Conservation (phyloP, 1,140 invertebrate genomes). For the Zaprionus taronus region DNA sequence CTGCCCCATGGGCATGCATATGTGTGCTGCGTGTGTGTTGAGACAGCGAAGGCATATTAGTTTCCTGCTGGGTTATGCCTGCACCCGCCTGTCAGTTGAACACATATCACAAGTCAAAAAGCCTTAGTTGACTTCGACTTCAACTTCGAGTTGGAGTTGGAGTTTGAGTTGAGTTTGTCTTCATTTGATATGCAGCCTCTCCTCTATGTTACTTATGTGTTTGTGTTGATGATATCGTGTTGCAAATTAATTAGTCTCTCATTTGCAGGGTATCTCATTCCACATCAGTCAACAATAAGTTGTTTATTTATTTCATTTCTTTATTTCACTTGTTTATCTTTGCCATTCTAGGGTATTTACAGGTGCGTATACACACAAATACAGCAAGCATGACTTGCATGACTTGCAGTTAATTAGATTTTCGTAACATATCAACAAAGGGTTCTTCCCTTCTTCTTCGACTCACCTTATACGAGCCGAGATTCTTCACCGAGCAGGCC, state of each 20-base stretch:
- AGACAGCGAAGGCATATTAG: conserved; percentile 25
- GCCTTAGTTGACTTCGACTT: conserved; percentile 22
- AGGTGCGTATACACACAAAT: neutral
- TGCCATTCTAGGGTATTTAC: conserved; percentile 7
- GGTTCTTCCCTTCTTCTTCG: neutral
- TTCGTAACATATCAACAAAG: conserved; percentile 11
- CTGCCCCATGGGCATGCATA: conserved; percentile 11
- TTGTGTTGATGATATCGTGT: conserved; percentile 5
- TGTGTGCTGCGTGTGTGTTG: neutral
- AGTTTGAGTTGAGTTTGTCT: conserved; percentile 5
- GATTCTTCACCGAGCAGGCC: conserved; percentile 94
- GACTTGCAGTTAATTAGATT: conserved; percentile 32
- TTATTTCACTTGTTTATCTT: conserved; percentile 3
- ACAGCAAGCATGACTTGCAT: neutral
- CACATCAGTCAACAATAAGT: neutral
- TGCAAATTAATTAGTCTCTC: conserved; percentile 10
- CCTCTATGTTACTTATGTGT: neutral
- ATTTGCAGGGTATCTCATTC: neutral
- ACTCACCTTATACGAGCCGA: conserved; percentile 92
- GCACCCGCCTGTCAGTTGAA: conserved; percentile 5
- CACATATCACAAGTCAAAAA: conserved; percentile 30
- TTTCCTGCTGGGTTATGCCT: conserved; percentile 19
- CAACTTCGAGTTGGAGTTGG: neutral
- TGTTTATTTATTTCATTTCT: neutral
- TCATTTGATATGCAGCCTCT: conserved; percentile 3